Conservation (phyloP, 2,797 vertebrate species). For the Rhabdophis nuchalis region DNA sequence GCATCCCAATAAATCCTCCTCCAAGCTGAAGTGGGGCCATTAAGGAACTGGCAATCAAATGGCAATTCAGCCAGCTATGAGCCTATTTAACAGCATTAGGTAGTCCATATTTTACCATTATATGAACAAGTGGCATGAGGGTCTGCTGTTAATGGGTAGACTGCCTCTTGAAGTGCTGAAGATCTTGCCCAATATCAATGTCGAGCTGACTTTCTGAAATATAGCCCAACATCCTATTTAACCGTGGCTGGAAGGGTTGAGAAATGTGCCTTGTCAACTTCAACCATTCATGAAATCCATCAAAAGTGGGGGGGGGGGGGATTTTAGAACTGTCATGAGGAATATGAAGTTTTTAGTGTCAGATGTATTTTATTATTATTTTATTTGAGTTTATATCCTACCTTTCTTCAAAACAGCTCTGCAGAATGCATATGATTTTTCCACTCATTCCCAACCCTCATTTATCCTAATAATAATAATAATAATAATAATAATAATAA, state of each 20-base stretch:
- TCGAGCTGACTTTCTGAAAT: background rate
- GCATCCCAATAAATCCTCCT: background rate
- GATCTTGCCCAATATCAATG: background rate
- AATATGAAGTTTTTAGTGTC: background rate
- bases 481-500: too few relatives aligned
- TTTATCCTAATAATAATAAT: too few relatives aligned
- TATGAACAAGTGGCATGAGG: background rate
- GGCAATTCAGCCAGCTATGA: background rate
- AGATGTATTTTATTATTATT: background rate
- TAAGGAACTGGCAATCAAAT: background rate
- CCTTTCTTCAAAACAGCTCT: background rate
- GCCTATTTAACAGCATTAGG: background rate
- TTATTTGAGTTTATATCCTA: background rate
- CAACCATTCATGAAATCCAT: background rate
- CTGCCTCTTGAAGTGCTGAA: background rate
- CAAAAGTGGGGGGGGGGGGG: background rate
- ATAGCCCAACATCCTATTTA: background rate
- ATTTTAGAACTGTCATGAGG: background rate
- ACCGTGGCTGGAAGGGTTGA: background rate
- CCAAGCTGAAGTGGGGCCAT: background rate
- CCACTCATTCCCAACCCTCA: background rate
- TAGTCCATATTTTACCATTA: background rate
- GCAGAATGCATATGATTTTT: background rate
- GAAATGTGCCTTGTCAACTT: background rate
- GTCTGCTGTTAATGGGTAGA: background rate